Base-by-base conservation (phyloP, 1,140 invertebrate species). In the Hypothenemus hampei region DNA sequence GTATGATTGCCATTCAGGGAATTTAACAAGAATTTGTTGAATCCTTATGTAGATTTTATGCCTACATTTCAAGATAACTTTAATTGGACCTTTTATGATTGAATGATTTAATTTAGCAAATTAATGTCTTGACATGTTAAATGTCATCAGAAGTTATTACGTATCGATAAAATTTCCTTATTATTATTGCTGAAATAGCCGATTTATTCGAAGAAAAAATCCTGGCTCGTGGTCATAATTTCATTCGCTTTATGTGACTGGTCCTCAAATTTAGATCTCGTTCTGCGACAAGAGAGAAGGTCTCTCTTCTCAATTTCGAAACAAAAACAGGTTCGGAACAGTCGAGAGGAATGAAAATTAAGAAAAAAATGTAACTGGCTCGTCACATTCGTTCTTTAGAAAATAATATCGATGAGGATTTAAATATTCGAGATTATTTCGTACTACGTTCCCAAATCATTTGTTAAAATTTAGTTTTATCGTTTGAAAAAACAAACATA, bases 251-350 rank as follows among this genome's bases (percentile, higher is more conserved):
- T 49, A 39, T 49, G 50, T 23, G 16, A 48, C 46, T 26, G 2
- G 46, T 2, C 18, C 35, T 23, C 29, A 48, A 43, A 52, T 41
- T 41, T 51, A 43, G 50, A 43, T 45, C 41, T 52, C 26, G 15
- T 2, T 20, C 41, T 51, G 48, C 48, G 48, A 40, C 37, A 51
- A 51, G 19, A 8, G 18, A 4, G 21, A 11, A n/a, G n/a, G n/a
- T n/a, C 39, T 40, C n/a, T 29, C 50, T 41, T 15, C 35, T 49
- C 39, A 52, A 52, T 52, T 52, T 41, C 50, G 50, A 52, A 52
- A 52, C 39, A 44, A n/a, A n/a, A 52, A 44, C 50, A 45, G 50
- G 50, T 52, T 45, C 41, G 36, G 24, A 29, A 44, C 26, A 23
- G n/a, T 50, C 48, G 13, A 35, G 44, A 26, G 26, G n/a, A n/a